These are phyloP conservation scores for Lysiphlebus fabarum DNA, from an alignment of 1,140 invertebrate genomes.

Conservation along the genomic window DNA sequence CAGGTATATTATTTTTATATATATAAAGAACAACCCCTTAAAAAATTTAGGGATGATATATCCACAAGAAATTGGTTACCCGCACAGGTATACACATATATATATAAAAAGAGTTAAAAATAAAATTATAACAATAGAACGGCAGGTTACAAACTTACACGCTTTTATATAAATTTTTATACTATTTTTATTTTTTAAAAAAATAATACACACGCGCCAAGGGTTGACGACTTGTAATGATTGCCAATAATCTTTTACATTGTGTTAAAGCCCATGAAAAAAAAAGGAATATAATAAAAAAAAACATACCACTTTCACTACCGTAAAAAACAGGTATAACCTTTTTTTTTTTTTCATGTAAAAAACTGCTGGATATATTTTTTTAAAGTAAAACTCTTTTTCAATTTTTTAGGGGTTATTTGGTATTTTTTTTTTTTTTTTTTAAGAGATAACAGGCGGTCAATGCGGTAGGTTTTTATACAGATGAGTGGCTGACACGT, in stretches of 20 bases:
- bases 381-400: not conserved
- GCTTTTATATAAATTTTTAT: no score
- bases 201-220: conserved; percentile 15
- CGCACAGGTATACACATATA: no score
- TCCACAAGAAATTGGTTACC: no score
- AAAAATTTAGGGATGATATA: no score
- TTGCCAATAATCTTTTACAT: conserved; percentile 29
- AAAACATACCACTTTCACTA: no score
- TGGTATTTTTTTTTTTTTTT: not conserved
- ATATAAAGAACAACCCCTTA: no score
- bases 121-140: no score
- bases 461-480: no score
- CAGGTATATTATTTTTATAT: no score
- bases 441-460: no score
- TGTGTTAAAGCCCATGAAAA: not conserved
- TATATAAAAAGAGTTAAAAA: no score
- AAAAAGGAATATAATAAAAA: not conserved
- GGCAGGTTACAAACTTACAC: not conserved
- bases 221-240: conserved; percentile 33
- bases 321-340: not conserved
- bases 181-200: not conserved
- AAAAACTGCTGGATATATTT: not conserved
- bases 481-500: no score
- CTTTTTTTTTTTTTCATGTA: conserved; percentile 7
- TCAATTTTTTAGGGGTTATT: not conserved